Evolutionary conservation across 2,797 vertebrate species (phyloP), one percentile per base, ranked within the genome.

Genomic region (Pseudomugil gertrudae): DNA sequence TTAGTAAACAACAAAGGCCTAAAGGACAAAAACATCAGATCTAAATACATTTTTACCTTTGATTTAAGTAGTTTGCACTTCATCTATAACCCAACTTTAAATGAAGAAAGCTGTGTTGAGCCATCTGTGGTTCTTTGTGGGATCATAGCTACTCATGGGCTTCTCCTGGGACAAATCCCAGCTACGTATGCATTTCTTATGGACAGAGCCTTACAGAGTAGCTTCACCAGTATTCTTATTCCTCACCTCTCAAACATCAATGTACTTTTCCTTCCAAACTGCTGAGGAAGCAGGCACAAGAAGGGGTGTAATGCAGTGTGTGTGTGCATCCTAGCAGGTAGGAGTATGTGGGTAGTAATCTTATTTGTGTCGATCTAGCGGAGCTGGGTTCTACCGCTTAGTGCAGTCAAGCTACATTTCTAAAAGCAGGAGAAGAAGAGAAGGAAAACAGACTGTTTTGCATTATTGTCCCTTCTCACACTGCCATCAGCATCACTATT

Each of bases 241-340:
- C 26, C 74, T 72, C 57, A 15, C 61, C 69, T 84, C 69, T 52
- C 43, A 30, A 73, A 82, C 62, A 55, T 89, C 79, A 58, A 79
- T 86, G 64, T 74, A 62, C 40, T 66, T 79, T 85, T 80, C 60
- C 60, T 78, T 69, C 23, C 57, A 75, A 90, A 84, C 53, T 78
- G 88, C 89, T 90, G 85, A 92, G 68, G 30, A 62, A 54, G 88
- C 86, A 64, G 32, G 48, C 27, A 19, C 4, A 21, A 35, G 53
- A 23, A 26, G 29, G 54, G 35, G 60, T 57, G 59, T 60, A 45
- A 21, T 45, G 7, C 30, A 53, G 60, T 52, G 60, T 50, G 7
- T 54, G 26, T 19, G 24, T 35, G 54, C 0, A 10, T 52, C 11
- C 0, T 15, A 58, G 61, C 64, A 9, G 51, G 1, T n/a, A 53